A percentile compares a stretch with the other conserved stretches of the same genome.
phyloP scores from a whole-genome alignment of 2,888 invertebrate species.

The Tipula confusa region DNA sequence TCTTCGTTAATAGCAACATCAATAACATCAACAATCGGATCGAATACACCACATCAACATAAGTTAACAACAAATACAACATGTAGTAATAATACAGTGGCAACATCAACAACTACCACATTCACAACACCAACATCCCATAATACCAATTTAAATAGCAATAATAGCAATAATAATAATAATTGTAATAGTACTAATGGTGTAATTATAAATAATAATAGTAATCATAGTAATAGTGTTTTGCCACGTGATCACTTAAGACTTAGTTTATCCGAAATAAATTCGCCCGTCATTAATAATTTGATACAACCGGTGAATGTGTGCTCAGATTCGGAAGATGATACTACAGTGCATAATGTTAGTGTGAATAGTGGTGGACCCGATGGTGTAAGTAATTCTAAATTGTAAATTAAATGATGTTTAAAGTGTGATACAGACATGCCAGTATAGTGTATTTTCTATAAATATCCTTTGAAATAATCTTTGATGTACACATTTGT shows the following conservation, averaged over 20 bases:
- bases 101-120: not conserved
- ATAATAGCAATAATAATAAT: slow-evolving; percentile 26
- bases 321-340: slow-evolving; percentile 50
- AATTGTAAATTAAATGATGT: no score
- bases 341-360: slow-evolving; percentile 41
- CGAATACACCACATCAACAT: not conserved
- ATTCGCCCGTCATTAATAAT: not conserved
- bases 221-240: not conserved
- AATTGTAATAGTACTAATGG: not conserved
- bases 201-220: not conserved
- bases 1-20: not conserved
- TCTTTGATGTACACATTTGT: no score
- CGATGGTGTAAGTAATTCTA: slow-evolving; percentile 47
- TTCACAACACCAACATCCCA: not conserved
- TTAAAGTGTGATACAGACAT: no score
- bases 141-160: not conserved
- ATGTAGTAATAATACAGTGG: not conserved
- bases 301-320: slow-evolving; percentile 47
- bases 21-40: not conserved
- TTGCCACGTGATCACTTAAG: slow-evolving; percentile 31
- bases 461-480: no score
- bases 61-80: not conserved
- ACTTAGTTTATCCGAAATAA: slow-evolving; percentile 29
- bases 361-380: slow-evolving; percentile 37
- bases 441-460: no score